Conservation (phyloP, 2,888 invertebrate species). For the Platycheirus rosarum region DNA sequence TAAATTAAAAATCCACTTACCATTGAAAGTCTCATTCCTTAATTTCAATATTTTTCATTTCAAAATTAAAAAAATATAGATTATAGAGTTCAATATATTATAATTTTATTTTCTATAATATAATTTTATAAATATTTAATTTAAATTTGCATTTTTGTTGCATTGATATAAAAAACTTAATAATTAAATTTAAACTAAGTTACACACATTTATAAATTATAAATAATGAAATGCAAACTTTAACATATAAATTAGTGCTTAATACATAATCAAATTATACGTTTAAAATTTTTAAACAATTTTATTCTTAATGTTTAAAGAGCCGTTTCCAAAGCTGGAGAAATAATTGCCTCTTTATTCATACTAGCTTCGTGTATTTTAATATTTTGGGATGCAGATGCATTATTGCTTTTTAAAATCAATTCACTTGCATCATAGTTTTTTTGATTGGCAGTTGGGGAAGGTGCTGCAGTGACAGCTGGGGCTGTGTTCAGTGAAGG, state of each 20-base stretch:
- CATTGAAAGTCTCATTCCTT: too few relatives aligned
- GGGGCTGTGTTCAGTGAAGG: slow-evolving; percentile 6
- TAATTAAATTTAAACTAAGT: slow-evolving; percentile 71
- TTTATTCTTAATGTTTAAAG: slow-evolving; percentile 40
- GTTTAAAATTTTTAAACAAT: slow-evolving; percentile 42
- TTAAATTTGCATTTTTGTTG: slow-evolving; percentile 53
- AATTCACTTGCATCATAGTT: slow-evolving; percentile 55
- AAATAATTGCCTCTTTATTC: slow-evolving; percentile 60
- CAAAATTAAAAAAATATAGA: too few relatives aligned
- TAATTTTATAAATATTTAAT: slow-evolving; percentile 69
- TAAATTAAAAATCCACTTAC: neutral
- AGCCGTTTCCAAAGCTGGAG: slow-evolving; percentile 69
- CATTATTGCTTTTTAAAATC: slow-evolving; percentile 63
- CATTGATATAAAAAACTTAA: slow-evolving; percentile 66
- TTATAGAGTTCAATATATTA: slow-evolving; percentile 63
- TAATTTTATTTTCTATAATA: slow-evolving; percentile 61
- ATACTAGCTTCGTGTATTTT: slow-evolving; percentile 36
- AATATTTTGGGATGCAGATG: slow-evolving; percentile 46
- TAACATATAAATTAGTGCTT: slow-evolving; percentile 70
- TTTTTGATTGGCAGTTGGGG: slow-evolving; percentile 45
- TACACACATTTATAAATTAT: slow-evolving; percentile 61
- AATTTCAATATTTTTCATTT: too few relatives aligned
- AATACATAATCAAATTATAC: slow-evolving; percentile 40
- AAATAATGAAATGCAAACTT: slow-evolving; percentile 66
- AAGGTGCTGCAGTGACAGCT: neutral